Conservation (phyloP, 2,113 vertebrate genomes). For the Anas platyrhynchos region DNA sequence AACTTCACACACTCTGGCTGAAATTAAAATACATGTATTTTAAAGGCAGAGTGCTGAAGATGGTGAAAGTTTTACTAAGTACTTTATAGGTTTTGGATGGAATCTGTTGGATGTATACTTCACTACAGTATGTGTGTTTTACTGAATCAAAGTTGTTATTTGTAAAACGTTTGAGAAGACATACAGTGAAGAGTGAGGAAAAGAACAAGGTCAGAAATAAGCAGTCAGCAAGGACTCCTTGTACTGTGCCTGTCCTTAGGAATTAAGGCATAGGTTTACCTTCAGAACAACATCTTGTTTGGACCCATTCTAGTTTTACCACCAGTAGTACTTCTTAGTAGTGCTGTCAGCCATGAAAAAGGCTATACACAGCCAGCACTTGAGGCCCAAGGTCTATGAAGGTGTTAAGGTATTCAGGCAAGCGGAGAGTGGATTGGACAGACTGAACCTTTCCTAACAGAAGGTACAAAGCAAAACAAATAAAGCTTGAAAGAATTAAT, state of each 20-base stretch:
- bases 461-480: neutral
- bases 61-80: neutral
- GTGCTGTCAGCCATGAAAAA: neutral
- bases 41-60: neutral
- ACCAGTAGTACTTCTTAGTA: neutral
- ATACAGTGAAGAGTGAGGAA: neutral
- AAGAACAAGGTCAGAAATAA: neutral
- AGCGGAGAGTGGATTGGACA: accelerated
- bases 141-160: neutral
- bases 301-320: neutral
- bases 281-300: neutral
- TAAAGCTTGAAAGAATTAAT: neutral
- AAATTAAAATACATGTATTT: neutral
- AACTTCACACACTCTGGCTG: neutral
- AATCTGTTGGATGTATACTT: neutral
- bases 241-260: neutral
- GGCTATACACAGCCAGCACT: neutral
- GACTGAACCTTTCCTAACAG: neutral
- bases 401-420: neutral
- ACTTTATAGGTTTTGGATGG: neutral
- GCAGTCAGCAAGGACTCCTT: neutral
- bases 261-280: neutral
- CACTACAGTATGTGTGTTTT: neutral
- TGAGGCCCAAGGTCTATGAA: neutral
- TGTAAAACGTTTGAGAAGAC: neutral